phyloP scores from a whole-genome alignment of 2,888 invertebrate genomes.

The Candidula unifasciata region DNA sequence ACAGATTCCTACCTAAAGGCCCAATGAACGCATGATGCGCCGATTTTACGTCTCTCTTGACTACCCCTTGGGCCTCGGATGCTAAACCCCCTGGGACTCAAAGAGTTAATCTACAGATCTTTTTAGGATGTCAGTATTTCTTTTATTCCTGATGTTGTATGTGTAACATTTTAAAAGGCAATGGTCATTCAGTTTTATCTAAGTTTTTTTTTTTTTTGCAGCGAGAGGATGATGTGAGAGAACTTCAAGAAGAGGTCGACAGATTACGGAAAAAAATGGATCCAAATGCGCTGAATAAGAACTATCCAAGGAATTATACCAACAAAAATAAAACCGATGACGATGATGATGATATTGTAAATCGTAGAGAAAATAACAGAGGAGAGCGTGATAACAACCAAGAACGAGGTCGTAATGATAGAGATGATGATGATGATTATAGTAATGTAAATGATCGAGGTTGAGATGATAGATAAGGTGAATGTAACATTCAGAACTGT shows the following conservation, averaged over 20 bases:
- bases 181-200: background rate
- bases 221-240: constrained; percentile 72
- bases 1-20: no score
- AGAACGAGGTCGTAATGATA: constrained; percentile 17
- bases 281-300: background rate
- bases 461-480: background rate
- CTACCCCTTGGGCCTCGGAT: no score
- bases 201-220: constrained; percentile 49
- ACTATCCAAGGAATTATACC: constrained; percentile 12
- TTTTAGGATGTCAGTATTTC: no score
- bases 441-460: background rate
- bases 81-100: no score
- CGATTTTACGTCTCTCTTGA: no score
- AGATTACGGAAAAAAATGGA: constrained; percentile 58
- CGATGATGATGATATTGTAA: constrained; percentile 20
- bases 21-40: no score
- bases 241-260: constrained; percentile 70
- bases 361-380: background rate
- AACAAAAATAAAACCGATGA: constrained; percentile 26
- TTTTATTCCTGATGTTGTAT: background rate
- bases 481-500: background rate
- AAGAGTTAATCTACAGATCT: no score
- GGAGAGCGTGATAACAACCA: constrained; percentile 34
- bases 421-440: constrained; percentile 2
- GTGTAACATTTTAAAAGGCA: background rate